phyloP scores from a whole-genome alignment of 2,797 vertebrate species.

The Myoxocephalus aenaeus region DNA sequence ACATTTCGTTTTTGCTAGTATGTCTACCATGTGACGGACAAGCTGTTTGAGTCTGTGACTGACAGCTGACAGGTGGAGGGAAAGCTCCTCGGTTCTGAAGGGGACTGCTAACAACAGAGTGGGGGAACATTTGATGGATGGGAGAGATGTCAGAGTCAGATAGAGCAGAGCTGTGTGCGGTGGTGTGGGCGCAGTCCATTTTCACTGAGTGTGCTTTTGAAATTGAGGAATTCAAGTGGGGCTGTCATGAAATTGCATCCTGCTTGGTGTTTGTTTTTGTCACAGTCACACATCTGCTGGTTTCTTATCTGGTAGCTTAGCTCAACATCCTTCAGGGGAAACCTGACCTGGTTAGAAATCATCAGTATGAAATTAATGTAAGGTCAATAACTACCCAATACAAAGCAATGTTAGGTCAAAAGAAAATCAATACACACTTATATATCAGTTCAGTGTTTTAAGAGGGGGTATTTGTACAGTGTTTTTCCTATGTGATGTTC shows the following conservation, averaged over 20 bases:
- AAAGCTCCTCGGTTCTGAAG: conserved; percentile 57
- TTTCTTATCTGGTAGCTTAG: conserved; percentile 22
- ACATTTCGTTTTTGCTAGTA: conserved; percentile 21
- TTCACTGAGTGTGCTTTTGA: conserved; percentile 28
- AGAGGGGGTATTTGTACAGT: conserved; percentile 6
- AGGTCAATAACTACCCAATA: conserved; percentile 53
- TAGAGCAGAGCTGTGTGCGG: conserved; percentile 31
- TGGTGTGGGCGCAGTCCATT: conserved; percentile 34
- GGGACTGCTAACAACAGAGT: conserved; percentile 60
- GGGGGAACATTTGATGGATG: conserved; percentile 58
- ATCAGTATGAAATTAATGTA: conserved; percentile 51
- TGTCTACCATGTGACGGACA: conserved; percentile 62
- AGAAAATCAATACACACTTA: conserved; percentile 58
- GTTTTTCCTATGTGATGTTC: neutral
- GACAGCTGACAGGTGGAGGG: conserved; percentile 68
- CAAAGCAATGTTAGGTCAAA: conserved; percentile 47
- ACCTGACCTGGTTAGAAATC: conserved; percentile 11
- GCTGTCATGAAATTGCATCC: conserved; percentile 15
- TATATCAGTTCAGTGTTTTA: conserved; percentile 45
- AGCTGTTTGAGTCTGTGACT: conserved; percentile 66
- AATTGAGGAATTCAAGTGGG: conserved; percentile 24
- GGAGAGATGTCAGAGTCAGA: conserved; percentile 55
- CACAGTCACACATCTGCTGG: conserved; percentile 2
- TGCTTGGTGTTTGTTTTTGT: conserved; percentile 26
- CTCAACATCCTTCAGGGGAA: conserved; percentile 10